Evolutionary conservation across 2,113 vertebrate species (phyloP), one percentile per base, ranked within the genome.

Genomic region (Egretta garzetta): DNA sequence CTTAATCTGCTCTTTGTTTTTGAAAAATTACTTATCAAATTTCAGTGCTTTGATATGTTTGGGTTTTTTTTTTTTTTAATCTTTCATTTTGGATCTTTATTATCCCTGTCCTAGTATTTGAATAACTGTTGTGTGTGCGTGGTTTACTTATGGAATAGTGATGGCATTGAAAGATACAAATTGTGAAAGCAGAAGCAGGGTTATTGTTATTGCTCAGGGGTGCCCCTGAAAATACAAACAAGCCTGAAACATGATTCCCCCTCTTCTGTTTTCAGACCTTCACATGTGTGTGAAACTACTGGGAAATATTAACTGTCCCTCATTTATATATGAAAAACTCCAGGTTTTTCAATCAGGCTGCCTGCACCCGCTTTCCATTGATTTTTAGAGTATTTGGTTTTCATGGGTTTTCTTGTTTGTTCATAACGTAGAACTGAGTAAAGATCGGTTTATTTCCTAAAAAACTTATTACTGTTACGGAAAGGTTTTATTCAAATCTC

Each of bases 101-200:
- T 52, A 43, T 35, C 10, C 5, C 7, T 13, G 0, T 33, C n/a
- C 47, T 43, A 28, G 19, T 32, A 24, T 76, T 0, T 77, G 45
- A 49, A 30, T 20, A 62, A 53, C 15, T 28, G 0, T 8, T 23
- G 13, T 18, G 23, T 12, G 24, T 37, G 11, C 37, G 8, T 0
- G 0, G 3, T 9, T 52, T 32, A 21, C 5, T 70, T 23, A 7
- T 3, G 21, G 8, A 66, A 22, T 0, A 7, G 3, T 14, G 30
- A 16, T 35, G 23, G 33, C 22, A 27, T 9, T 28, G 32, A 66
- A 27, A 74, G 37, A 14, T 55, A 30, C 7, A 59, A 47, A 32
- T 7, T 6, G 8, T 27, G 35, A 21, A 28, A 93, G 71, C 6
- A 8, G 39, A 45, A 74, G 52, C 35, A 86, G 8, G 73, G 49